phyloP scores from a whole-genome alignment of 2,797 vertebrate genomes.

The Onychomys leucogaster region DNA sequence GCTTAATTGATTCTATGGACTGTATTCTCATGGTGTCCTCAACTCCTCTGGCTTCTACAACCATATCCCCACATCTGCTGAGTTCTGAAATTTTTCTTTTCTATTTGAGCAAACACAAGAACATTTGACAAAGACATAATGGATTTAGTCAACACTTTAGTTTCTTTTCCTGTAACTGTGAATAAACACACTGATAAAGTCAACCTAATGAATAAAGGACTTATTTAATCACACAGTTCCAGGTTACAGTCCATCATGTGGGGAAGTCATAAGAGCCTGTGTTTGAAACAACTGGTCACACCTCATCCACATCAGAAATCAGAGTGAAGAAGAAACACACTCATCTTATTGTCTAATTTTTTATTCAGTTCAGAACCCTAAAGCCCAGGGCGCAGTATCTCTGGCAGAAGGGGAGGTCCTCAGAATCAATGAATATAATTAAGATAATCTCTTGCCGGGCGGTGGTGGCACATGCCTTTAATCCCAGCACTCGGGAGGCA shows the following conservation, averaged over 20 bases:
- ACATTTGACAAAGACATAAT: not conserved
- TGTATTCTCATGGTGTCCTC: not conserved
- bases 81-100: not conserved
- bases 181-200: not conserved
- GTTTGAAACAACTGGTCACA: not conserved
- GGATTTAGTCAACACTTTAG: not conserved
- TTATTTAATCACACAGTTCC: not conserved
- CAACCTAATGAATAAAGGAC: not conserved
- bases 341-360: not conserved
- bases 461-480: too few species aligned
- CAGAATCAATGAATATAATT: not conserved
- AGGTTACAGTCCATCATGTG: not conserved
- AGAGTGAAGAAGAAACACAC: not conserved
- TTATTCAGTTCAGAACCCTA: not conserved
- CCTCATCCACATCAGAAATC: not conserved
- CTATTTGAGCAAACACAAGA: conserved; percentile 35
- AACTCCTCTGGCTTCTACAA: not conserved
- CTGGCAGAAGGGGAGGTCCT: too few species aligned
- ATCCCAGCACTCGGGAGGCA: too few species aligned
- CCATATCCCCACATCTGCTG: not conserved
- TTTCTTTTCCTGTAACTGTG: not conserved
- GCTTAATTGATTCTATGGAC: not conserved
- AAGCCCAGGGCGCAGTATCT: not conserved
- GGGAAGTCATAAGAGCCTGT: not conserved
- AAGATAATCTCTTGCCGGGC: too few species aligned